phyloP scores from a whole-genome alignment of 2,113 vertebrate genomes.

The Machaerirhynchus nigripectus region DNA sequence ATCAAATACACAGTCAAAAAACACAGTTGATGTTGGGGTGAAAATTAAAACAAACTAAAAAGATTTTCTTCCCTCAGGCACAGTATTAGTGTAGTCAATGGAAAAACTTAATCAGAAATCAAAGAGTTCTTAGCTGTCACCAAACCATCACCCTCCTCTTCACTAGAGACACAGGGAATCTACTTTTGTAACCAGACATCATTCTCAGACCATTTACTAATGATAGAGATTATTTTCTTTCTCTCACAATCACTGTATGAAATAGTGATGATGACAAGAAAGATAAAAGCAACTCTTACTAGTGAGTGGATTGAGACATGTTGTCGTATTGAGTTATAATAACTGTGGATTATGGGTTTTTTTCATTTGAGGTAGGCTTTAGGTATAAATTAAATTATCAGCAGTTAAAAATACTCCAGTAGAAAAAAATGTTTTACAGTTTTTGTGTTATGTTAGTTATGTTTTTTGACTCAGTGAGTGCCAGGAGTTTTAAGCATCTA shows the following conservation, averaged over 20 bases:
- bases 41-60: neutral
- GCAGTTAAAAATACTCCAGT: neutral
- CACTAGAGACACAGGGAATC: neutral
- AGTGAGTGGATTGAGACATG: neutral
- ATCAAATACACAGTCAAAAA: neutral
- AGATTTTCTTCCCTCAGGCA: neutral
- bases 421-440: neutral
- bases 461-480: neutral
- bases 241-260: neutral
- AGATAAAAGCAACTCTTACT: neutral
- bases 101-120: neutral
- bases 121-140: neutral
- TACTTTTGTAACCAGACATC: neutral
- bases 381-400: constrained; percentile 6
- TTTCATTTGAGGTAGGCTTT: neutral
- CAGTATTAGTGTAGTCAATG: neutral
- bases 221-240: neutral
- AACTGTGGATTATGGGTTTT: neutral
- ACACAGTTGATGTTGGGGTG: neutral
- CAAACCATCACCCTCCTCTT: neutral
- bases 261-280: neutral
- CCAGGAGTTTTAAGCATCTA: neutral
- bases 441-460: neutral
- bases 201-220: neutral
- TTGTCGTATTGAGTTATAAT: neutral